These are phyloP conservation scores for Chiroxiphia lanceolata DNA, from an alignment of 2,797 vertebrate species.

Conservation along the genomic window DNA sequence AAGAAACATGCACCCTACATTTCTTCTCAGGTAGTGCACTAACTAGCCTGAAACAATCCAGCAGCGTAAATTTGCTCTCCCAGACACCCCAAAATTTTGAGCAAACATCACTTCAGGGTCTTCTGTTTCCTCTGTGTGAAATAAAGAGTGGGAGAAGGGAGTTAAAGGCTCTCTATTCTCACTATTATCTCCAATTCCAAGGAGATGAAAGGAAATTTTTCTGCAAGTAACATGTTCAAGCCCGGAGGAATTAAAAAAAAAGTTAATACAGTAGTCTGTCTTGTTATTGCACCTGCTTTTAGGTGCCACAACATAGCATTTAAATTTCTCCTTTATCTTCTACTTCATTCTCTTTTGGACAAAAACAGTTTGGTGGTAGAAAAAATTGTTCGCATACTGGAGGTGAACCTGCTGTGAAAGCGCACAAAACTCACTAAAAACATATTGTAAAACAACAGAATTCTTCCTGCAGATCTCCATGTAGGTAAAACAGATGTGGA, in stretches of 20 bases:
- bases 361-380: not conserved
- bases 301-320: not conserved
- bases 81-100: not conserved
- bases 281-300: not conserved
- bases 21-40: not conserved
- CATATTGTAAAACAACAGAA: not conserved
- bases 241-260: not conserved
- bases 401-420: not conserved
- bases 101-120: not conserved
- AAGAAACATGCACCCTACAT: accelerated
- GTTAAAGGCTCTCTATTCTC: not conserved
- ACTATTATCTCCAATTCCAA: not conserved
- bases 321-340: not conserved
- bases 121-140: not conserved
- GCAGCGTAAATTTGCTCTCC: not conserved
- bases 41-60: not conserved
- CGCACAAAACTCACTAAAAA: not conserved
- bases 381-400: not conserved
- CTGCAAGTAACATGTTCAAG: not conserved
- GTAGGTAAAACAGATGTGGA: not conserved
- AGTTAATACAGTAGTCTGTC: not conserved
- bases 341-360: not conserved
- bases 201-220: not conserved
- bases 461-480: not conserved
- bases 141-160: not conserved